These are phyloP conservation scores for Amniataba percoides DNA, from an alignment of 2,797 vertebrate species.

Conservation along the genomic window DNA sequence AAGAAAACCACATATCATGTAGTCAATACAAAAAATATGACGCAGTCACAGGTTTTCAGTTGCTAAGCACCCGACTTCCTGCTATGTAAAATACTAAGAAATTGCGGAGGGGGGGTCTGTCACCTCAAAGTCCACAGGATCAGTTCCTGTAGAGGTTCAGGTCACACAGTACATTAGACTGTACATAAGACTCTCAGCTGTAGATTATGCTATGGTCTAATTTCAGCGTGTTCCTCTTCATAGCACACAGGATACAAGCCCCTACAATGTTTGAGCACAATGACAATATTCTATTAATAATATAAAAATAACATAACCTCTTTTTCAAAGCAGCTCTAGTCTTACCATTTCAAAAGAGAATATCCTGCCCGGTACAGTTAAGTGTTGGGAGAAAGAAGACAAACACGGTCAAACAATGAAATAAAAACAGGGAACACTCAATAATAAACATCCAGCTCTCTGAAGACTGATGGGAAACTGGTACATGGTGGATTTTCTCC, in stretches of 20 bases:
- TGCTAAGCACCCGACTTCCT: neutral
- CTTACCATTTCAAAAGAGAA: constrained; percentile 65
- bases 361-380: constrained; percentile 69
- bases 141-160: constrained; percentile 7
- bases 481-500: constrained; percentile 63
- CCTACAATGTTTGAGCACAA: constrained; percentile 62
- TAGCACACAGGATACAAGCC: constrained; percentile 23
- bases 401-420: constrained; percentile 79
- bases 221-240: constrained; percentile 38
- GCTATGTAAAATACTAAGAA: neutral
- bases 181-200: neutral
- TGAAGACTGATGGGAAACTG: constrained; percentile 79
- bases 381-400: constrained; percentile 58
- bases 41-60: no score
- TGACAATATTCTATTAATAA: constrained; percentile 73
- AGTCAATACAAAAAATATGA: neutral
- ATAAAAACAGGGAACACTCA: constrained; percentile 64
- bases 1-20: neutral
- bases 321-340: constrained; percentile 69
- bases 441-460: constrained; percentile 74
- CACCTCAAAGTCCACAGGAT: neutral
- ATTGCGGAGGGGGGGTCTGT: neutral
- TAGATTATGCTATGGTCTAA: constrained; percentile 48
- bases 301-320: constrained; percentile 64
- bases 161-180: constrained; percentile 10